These are phyloP conservation scores for Rhyacophila evoluta DNA, from an alignment of 2,888 invertebrate species.

Conservation along the genomic window DNA sequence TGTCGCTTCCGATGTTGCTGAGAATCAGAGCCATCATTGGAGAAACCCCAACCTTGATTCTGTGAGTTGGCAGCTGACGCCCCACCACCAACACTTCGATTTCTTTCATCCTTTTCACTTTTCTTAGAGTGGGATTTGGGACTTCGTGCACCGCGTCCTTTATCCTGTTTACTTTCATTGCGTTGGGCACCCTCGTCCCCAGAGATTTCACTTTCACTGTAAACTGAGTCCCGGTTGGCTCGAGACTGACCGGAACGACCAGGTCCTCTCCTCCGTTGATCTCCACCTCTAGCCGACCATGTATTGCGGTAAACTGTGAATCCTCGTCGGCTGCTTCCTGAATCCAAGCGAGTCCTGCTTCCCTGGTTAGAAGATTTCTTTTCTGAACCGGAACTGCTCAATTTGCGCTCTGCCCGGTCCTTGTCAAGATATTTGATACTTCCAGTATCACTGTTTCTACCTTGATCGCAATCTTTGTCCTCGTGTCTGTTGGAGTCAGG, in stretches of 20 bases:
- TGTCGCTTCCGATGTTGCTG: slow-evolving; percentile 44
- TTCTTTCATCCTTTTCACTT: slow-evolving; percentile 68
- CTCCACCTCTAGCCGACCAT: slow-evolving; percentile 64
- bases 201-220: slow-evolving; percentile 82
- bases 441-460: slow-evolving; percentile 57
- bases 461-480: slow-evolving; percentile 58
- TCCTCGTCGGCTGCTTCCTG: slow-evolving; percentile 62
- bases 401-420: slow-evolving; percentile 67
- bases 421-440: slow-evolving; percentile 58
- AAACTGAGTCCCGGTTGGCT: slow-evolving; percentile 66
- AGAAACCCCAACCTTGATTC: slow-evolving; percentile 32
- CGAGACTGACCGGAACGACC: slow-evolving; percentile 60
- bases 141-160: slow-evolving; percentile 68
- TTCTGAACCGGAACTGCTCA: slow-evolving; percentile 66
- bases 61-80: not conserved
- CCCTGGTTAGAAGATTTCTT: slow-evolving; percentile 62
- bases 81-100: slow-evolving; percentile 32
- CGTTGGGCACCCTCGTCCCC: slow-evolving; percentile 75
- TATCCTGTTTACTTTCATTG: slow-evolving; percentile 71
- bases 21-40: slow-evolving; percentile 13
- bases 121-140: slow-evolving; percentile 66
- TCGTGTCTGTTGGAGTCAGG: slow-evolving; percentile 63
- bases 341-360: slow-evolving; percentile 60
- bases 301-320: slow-evolving; percentile 63
- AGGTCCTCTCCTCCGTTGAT: slow-evolving; percentile 63